A percentile compares a stretch with the other conserved stretches of the same genome.
phyloP scores from a whole-genome alignment of 2,888 invertebrate species.

The Aproaerema taeniolella region DNA sequence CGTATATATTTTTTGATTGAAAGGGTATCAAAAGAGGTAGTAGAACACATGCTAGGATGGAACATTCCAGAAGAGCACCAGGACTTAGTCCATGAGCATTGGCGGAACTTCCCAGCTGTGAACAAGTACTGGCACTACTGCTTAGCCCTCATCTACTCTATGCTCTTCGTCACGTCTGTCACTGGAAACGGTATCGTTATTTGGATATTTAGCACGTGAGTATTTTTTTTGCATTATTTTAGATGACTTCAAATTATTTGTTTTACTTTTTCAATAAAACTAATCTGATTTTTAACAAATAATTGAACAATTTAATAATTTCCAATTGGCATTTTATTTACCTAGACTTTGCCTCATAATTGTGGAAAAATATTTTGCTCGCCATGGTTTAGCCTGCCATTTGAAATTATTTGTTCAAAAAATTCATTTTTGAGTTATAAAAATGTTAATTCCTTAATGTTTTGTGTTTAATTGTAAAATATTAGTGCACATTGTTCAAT shows the following conservation, averaged over 20 bases:
- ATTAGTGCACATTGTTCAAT: no score
- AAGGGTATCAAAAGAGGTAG: conserved; percentile 64
- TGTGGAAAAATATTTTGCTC: no score
- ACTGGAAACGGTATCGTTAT: conserved; percentile 85
- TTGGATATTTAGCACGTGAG: conserved; percentile 86
- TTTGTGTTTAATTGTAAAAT: no score
- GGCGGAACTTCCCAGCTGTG: conserved; percentile 82
- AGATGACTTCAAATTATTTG: no score
- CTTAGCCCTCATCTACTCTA: conserved; percentile 80
- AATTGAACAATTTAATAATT: no score
- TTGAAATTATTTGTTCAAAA: no score
- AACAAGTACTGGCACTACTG: conserved; percentile 81
- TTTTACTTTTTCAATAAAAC: no score
- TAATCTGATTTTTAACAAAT: no score
- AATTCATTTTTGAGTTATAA: no score
- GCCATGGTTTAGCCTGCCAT: no score
- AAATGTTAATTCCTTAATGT: no score
- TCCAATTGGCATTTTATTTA: not conserved
- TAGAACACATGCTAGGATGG: conserved; percentile 80
- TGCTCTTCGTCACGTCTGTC: conserved; percentile 78
- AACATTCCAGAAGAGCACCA: conserved; percentile 81
- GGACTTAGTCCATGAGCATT: conserved; percentile 82
- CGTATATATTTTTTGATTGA: no score
- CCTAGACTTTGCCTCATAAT: not conserved
- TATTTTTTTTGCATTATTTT: conserved; percentile 23